Base-by-base conservation (phyloP, 2,888 invertebrate species). In the Pterobdella sp. region DNA sequence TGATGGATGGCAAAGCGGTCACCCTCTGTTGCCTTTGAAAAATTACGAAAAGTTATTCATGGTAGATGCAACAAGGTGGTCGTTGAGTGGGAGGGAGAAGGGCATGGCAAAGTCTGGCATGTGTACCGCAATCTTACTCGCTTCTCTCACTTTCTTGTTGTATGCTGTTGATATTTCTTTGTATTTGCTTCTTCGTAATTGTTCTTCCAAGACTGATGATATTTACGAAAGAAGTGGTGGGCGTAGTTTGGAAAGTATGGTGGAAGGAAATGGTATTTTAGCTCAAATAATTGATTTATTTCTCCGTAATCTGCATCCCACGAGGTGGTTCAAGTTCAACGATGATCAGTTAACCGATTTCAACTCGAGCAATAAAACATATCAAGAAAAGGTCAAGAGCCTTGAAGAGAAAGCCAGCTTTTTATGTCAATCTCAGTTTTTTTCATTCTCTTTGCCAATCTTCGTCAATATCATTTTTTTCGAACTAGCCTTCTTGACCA, bases 1-100 rank as follows among this genome's bases (percentile, higher is more conserved):
- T 56, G 60, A 56, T 56, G n/a, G 60, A 56, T 56, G 60, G 60
- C 60, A 56, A 56, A 14, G 60, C 60, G 60, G 60, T 56, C n/a
- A 56, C 29, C 73, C 63, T 7, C 75, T 80, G n/a, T 73, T 81
- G 26, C 81, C 81, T 4, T 75, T 81, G 56, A 79, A 78, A 73
- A 74, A 75, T 26, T 79, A 77, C 35, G 81, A 81, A 74, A 70
- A 74, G 42, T 75, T 75, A 14, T 77, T 78, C 42, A 78, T 80
- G 68, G 77, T 79, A n/a, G 78, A 79, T 69, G 78, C 79, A 4
- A 74, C 74, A 1, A 76, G 76, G 0, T 73, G 74, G 7, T 75
- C 74, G 32, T 75, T 80, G n/a, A 77, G 78, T 4, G 68, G 74
- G 1, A 72, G 74, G 14, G 80, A 81, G 69, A 73, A 77, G 7